These are phyloP conservation scores for Equus quagga DNA, from an alignment of 2,113 vertebrate genomes.

Conservation along the genomic window DNA sequence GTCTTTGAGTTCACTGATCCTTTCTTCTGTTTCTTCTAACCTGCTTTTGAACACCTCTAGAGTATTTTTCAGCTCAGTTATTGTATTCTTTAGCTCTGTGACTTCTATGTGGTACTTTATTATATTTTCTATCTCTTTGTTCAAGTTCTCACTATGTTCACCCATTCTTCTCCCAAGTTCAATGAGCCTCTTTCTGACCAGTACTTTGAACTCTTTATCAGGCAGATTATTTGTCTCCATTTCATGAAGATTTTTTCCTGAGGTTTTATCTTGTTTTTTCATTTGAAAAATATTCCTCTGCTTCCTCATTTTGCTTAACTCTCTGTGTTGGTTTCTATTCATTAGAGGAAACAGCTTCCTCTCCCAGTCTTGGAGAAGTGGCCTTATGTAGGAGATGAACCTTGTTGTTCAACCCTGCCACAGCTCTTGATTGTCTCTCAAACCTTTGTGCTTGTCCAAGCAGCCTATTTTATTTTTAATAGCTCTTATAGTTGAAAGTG, in stretches of 20 bases:
- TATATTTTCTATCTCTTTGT: not conserved
- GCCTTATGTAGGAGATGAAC: not conserved
- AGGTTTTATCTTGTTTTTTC: not conserved
- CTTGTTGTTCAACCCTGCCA: not conserved
- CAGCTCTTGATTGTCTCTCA: not conserved
- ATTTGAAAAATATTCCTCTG: not conserved
- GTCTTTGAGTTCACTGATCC: not conserved
- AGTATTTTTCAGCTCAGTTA: not conserved
- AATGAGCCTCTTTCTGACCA: not conserved
- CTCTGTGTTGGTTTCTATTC: not conserved
- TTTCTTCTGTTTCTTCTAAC: not conserved
- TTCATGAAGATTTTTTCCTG: not conserved
- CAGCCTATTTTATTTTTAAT: not conserved
- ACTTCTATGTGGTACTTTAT: not conserved
- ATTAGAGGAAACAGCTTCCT: not conserved
- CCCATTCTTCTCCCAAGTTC: not conserved
- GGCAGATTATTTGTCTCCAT: not conserved
- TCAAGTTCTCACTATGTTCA: not conserved
- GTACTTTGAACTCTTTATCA: not conserved
- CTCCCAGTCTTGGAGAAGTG: not conserved
- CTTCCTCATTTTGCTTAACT: not conserved
- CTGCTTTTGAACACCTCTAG: not conserved
- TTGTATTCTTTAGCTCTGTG: not conserved
- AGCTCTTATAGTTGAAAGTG: not conserved
- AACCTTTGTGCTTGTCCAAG: not conserved